A percentile compares a stretch with the other conserved stretches of the same genome.
Conservation (phyloP, 2,797 vertebrate species). For the Prunella strophiata region DNA sequence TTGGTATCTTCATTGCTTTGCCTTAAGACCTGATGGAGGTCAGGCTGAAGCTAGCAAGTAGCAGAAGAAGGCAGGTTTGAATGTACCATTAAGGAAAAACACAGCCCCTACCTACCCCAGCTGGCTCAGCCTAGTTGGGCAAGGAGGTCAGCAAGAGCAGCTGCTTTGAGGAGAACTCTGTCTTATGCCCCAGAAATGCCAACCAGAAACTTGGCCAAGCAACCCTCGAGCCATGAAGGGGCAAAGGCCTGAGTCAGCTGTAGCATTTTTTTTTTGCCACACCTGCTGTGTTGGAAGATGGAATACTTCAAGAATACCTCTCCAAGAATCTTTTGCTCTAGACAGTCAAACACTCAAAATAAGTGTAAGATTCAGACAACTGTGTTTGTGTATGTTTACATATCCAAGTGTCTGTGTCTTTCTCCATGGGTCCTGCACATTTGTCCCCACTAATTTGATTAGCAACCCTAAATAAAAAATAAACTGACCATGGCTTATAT, state of each 20-base stretch:
- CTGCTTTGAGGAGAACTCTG: not conserved
- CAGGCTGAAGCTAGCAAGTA: not conserved
- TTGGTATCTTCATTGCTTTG: not conserved
- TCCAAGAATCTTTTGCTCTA: not conserved
- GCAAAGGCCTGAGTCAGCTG: not conserved
- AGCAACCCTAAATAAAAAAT: not conserved
- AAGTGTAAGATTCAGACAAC: not conserved
- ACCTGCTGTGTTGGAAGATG: not conserved
- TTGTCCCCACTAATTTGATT: not conserved
- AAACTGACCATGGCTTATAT: not conserved
- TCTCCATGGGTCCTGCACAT: not conserved
- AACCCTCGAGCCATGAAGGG: not conserved
- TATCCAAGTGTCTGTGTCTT: not conserved
- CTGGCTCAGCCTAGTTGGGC: not conserved
- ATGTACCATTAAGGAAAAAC: not conserved
- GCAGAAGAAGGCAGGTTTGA: not conserved
- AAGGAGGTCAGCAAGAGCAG: not conserved
- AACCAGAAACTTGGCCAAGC: not conserved
- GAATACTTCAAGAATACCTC: not conserved
- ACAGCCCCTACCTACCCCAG: not conserved
- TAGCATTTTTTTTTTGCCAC: not conserved
- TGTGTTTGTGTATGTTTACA: not conserved
- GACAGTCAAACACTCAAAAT: not conserved
- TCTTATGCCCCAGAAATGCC: not conserved
- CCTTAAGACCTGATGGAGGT: not conserved